A percentile compares a stretch with the other conserved stretches of the same genome.
These are phyloP conservation scores for Octonoba sinensis DNA, from an alignment of 2,888 invertebrate genomes.

Conservation along the genomic window DNA sequence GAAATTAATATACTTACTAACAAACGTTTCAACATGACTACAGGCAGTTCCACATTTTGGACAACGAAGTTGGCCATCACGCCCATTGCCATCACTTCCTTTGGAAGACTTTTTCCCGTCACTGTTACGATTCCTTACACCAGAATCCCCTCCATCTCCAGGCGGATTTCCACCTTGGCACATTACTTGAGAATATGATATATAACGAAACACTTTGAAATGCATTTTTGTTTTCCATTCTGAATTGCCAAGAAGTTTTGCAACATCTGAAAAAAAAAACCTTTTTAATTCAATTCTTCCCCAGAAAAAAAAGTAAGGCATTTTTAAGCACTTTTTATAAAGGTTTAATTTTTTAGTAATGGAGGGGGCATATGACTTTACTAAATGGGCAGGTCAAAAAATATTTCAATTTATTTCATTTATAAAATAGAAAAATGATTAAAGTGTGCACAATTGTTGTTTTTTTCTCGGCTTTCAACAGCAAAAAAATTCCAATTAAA, in stretches of 20 bases:
- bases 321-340: no score
- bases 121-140: conserved; percentile 36
- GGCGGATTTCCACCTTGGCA: conserved; percentile 18
- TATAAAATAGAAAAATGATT: no score
- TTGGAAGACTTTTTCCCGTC: conserved; percentile 56
- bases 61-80: conserved; percentile 75
- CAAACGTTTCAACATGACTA: conserved; percentile 96
- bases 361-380: no score
- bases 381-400: no score
- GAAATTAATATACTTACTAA: conserved; percentile 77
- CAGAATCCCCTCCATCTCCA: conserved; percentile 38
- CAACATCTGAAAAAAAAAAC: conserved; percentile 17
- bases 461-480: no score
- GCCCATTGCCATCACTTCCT: conserved; percentile 65
- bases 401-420: no score
- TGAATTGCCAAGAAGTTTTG: conserved; percentile 36
- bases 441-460: no score
- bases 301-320: no score
- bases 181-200: conserved; percentile 23
- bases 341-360: no score
- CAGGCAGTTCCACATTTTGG: conserved; percentile 98
- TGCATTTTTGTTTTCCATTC: conserved; percentile 16
- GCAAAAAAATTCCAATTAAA: no score
- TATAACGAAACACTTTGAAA: conserved; percentile 10
- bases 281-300: background rate